Evolutionary conservation across 37 sponge, comb jelly and placozoan species (phyloP).

Genomic region (Ianthella basta): DNA sequence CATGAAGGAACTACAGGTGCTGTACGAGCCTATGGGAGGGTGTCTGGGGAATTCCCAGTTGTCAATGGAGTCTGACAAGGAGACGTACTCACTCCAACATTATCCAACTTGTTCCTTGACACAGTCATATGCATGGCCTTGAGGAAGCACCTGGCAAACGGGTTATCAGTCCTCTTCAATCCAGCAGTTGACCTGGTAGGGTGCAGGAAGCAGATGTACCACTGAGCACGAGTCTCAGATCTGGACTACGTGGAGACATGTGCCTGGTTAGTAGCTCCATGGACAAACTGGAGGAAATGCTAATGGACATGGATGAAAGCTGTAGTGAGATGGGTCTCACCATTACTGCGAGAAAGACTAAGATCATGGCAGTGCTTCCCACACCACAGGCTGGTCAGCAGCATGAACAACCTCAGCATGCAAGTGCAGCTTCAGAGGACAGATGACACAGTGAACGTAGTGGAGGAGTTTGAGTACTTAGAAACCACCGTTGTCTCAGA

Average conservation of each 20-base stretch:
- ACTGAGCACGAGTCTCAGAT: not conserved
- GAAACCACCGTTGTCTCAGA: not conserved
- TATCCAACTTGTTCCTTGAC: constrained; percentile 21
- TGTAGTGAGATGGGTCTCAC: not conserved
- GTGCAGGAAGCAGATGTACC: not conserved
- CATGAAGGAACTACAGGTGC: too few species aligned
- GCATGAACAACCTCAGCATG: too few species aligned
- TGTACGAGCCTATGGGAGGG: too few species aligned
- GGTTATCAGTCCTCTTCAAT: not conserved
- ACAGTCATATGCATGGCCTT: not conserved
- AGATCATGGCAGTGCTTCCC: constrained; percentile 6
- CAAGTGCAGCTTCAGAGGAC: not conserved
- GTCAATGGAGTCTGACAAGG: constrained; percentile 14
- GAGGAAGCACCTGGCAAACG: not conserved
- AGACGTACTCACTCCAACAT: not conserved
- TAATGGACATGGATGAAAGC: not conserved
- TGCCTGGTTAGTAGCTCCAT: not conserved
- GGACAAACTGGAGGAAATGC: not conserved
- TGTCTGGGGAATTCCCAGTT: not conserved
- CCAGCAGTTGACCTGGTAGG: not conserved
- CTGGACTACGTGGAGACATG: constrained; percentile 13
- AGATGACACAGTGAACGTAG: not conserved
- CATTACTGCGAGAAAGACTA: constrained; percentile 17
- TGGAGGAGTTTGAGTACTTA: constrained; percentile 20
- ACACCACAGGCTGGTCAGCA: too few species aligned